Base-by-base conservation (phyloP, 1,140 invertebrate genomes). In the Acromyrmex heyeri region DNA sequence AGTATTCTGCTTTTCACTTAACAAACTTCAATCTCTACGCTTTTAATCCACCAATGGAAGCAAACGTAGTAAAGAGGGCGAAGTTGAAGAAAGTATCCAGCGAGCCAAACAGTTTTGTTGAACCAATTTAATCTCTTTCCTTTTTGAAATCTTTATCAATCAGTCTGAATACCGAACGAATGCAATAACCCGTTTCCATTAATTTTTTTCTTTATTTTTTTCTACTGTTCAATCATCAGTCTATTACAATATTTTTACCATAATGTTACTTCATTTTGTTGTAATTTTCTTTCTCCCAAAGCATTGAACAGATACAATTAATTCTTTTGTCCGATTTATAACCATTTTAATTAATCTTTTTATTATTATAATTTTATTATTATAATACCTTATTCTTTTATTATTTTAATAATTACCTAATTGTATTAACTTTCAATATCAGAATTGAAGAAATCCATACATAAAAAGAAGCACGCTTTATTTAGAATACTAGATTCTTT, bases 61-160 rank as follows among this genome's bases (percentile, higher is more conserved):
- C 61, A 64, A 77, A 48, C 18, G 30, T 48, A 64, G 38, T 48
- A 65, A 65, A 2, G 59, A 78, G 38, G 24, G 50, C 59, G 44
- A 7, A 30, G 59, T 78, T 65, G 14, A 53, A 79, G 21, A 69
- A 73, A 72, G 48, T 34, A 57, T 30, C n/a, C 34, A 38, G 24
- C 18, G 27, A 64, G 30, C 50, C 55, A 73, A 82, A 82, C 34
- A 82, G 16, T 57, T 82, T 82, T 10, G 21, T 55, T 44, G 78
- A 57, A 73, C 34, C 50, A 82, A 73, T 57, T 82, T 69, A 82
- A 82, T 82, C 24, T 73, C 8, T 76, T 48, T 83, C 8, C 55
- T 75, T 50, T 24, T 75, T 3, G 21, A 48, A 24, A 50, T 83
- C n/a, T 55, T 59, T 50, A 24, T 38, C 16, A 81, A 10, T 70